These are phyloP conservation scores for Calameuta filiformis DNA, from an alignment of 2,888 invertebrate genomes.

Conservation along the genomic window DNA sequence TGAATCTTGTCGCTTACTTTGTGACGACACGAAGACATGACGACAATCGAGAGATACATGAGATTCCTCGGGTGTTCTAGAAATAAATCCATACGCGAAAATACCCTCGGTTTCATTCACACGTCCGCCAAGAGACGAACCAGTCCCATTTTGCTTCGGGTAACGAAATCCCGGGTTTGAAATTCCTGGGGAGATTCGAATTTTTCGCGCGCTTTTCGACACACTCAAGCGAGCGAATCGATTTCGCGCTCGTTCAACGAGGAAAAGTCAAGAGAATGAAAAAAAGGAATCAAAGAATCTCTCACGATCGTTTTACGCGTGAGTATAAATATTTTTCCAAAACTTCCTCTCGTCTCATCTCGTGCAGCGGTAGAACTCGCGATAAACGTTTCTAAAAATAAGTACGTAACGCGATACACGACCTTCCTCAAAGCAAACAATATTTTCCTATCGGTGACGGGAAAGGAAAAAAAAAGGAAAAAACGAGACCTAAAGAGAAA, in stretches of 20 bases:
- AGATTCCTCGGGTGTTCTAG: not conserved
- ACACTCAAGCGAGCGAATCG: not conserved
- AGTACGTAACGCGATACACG: not conserved
- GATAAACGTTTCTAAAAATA: not conserved
- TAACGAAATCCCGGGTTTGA: not conserved
- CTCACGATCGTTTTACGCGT: not conserved
- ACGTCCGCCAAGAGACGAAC: not conserved
- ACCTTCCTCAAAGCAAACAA: not conserved
- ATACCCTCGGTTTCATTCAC: not conserved
- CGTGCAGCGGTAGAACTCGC: not conserved
- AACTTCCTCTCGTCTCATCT: not conserved
- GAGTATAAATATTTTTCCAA: not conserved
- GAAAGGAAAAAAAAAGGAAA: not conserved
- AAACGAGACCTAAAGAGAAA: not conserved
- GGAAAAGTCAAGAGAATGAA: not conserved
- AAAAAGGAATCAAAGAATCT: not conserved
- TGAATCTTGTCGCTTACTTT: not conserved
- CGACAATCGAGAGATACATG: not conserved
- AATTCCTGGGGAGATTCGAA: not conserved
- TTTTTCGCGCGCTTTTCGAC: not conserved
- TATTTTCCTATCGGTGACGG: not conserved
- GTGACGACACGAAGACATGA: not conserved
- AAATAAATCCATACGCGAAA: not conserved
- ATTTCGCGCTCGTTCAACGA: not conserved
- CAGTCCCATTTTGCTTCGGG: not conserved